Evolutionary conservation across 2,113 vertebrate genomes (phyloP).

Genomic region (Agapornis roseicollis): DNA sequence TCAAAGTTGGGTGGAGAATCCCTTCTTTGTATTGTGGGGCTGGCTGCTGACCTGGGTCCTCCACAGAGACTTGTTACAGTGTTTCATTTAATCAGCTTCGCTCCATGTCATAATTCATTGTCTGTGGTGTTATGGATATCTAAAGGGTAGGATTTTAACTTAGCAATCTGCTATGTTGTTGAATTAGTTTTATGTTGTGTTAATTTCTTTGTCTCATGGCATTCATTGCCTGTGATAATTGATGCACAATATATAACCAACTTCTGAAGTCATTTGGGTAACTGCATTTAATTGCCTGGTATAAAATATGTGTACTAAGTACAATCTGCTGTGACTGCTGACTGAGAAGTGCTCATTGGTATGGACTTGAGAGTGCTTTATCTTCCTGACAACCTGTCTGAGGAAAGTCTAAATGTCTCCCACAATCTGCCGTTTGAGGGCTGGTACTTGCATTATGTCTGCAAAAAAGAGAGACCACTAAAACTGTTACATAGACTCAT

Average conservation of each 20-base stretch:
- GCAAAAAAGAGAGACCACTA: neutral
- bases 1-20: neutral
- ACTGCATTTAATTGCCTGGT: constrained; percentile 46
- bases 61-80: neutral
- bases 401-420: neutral
- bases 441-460: neutral
- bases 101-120: neutral
- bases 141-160: constrained; percentile 50
- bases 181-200: constrained; percentile 60
- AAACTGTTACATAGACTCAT: fast-evolving
- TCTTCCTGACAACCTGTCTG: constrained; percentile 32
- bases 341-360: constrained; percentile 35
- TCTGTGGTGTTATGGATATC: neutral
- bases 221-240: constrained; percentile 47
- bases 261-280: constrained; percentile 54
- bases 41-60: neutral
- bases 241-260: constrained; percentile 20
- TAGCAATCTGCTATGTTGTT: constrained; percentile 46
- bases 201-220: constrained; percentile 44
- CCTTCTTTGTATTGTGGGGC: neutral
- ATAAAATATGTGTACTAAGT: constrained; percentile 36
- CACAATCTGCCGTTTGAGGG: neutral
- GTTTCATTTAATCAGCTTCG: neutral
- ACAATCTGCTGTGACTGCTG: constrained; percentile 50
- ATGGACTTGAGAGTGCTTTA: neutral